These are phyloP conservation scores for Montipora capitata DNA, from an alignment of 92 coral and sea anemone species.

Conservation along the genomic window DNA sequence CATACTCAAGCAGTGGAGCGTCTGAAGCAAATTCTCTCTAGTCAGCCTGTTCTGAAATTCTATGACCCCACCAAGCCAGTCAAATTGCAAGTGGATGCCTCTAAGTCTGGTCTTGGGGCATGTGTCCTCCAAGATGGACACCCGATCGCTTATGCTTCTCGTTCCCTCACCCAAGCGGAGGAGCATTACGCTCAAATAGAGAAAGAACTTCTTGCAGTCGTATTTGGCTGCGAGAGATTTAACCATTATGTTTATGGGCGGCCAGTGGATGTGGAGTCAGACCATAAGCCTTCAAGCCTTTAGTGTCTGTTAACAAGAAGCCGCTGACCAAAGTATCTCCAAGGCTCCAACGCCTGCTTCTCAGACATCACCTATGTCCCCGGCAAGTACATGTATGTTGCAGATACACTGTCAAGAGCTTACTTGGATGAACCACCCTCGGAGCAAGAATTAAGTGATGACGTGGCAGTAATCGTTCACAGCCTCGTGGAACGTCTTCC, in stretches of 20 bases:
- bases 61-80: slow-evolving; percentile 27
- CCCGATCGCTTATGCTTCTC: slow-evolving; percentile 11
- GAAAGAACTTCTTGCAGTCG: too few species aligned
- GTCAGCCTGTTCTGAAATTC: background rate
- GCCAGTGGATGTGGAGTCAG: slow-evolving; percentile 24
- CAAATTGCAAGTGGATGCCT: slow-evolving; percentile 26
- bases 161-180: background rate
- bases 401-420: slow-evolving; percentile 41
- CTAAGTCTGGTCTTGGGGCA: slow-evolving; percentile 34
- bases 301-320: slow-evolving; percentile 12
- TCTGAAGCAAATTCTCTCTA: background rate
- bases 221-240: background rate
- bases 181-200: too few species aligned
- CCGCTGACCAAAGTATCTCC: slow-evolving; percentile 20
- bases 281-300: slow-evolving; percentile 33
- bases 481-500: slow-evolving; percentile 69
- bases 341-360: slow-evolving; percentile 36
- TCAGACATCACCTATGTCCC: slow-evolving; percentile 16
- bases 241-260: slow-evolving; percentile 18
- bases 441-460: slow-evolving; percentile 50
- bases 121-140: slow-evolving; percentile 25
- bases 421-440: background rate
- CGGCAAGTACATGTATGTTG: slow-evolving; percentile 37
- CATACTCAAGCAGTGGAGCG: background rate
- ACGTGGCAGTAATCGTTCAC: slow-evolving; percentile 72